Conservation (phyloP, 2,888 invertebrate species). For the Lasioglossum morio region DNA sequence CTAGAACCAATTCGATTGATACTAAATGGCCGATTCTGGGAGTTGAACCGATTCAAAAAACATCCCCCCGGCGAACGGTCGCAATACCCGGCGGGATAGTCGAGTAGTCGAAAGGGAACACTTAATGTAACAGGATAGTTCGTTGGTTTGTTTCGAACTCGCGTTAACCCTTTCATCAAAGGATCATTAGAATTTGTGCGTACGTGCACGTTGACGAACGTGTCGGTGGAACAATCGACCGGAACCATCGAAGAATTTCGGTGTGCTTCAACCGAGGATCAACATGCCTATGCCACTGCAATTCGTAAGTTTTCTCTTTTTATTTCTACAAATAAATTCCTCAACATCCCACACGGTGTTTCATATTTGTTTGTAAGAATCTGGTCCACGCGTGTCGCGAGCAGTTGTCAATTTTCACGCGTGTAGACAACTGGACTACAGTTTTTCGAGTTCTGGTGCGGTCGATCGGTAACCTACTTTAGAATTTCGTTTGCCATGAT, state of each 20-base stretch:
- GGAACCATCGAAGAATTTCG: conserved; percentile 36
- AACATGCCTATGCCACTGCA: conserved; percentile 77
- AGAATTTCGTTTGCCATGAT: conserved; percentile 33
- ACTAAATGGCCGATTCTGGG: conserved; percentile 57
- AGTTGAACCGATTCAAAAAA: conserved; percentile 39
- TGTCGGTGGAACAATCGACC: conserved; percentile 30
- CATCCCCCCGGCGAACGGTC: conserved; percentile 56
- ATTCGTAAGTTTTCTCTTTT: conserved; percentile 74
- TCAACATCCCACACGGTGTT: background rate
- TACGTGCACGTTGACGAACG: conserved; percentile 27
- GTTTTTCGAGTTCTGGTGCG: conserved; percentile 32
- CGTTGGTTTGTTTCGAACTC: conserved; percentile 40
- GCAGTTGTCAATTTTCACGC: conserved; percentile 26
- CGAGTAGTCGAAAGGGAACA: background rate
- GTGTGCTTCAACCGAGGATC: conserved; percentile 35
- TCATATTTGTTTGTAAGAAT: background rate
- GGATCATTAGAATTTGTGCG: conserved; percentile 15
- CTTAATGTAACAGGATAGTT: conserved; percentile 45
- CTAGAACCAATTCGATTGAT: conserved; percentile 46
- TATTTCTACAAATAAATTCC: background rate
- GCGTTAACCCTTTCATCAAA: conserved; percentile 1
- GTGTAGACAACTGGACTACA: too few species aligned
- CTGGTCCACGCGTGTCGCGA: background rate
- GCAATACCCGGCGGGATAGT: conserved; percentile 49
- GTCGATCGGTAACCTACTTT: conserved; percentile 60